These are phyloP conservation scores for Rhinella marina DNA, from an alignment of 2,797 vertebrate genomes.

Conservation along the genomic window DNA sequence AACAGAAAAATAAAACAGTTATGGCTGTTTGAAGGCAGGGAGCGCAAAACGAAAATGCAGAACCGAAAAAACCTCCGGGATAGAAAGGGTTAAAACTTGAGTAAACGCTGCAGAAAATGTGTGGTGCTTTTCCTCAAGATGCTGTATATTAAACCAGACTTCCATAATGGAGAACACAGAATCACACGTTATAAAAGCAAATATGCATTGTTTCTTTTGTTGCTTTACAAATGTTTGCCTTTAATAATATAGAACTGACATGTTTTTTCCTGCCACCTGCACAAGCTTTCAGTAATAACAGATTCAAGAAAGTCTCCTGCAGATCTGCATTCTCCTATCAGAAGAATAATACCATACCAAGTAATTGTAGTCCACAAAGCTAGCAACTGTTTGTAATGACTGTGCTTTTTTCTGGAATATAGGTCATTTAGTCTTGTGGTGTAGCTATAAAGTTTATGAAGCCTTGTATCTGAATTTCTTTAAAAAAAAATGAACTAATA, in stretches of 20 bases:
- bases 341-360: slow-evolving; percentile 22
- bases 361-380: slow-evolving; percentile 39
- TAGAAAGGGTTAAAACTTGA: no score
- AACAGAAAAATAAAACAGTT: no score
- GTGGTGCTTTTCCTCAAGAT: no score
- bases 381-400: slow-evolving; percentile 12
- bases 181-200: neutral
- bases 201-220: neutral
- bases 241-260: slow-evolving; percentile 38
- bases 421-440: neutral
- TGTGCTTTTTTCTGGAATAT: neutral
- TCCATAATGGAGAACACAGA: neutral
- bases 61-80: no score
- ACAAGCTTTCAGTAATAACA: slow-evolving; percentile 41
- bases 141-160: no score
- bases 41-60: no score
- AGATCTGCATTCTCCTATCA: slow-evolving; percentile 22
- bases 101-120: no score
- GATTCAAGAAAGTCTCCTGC: slow-evolving; percentile 14
- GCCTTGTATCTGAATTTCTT: neutral
- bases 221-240: neutral
- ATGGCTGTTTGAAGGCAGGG: no score
- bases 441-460: neutral
- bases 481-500: neutral
- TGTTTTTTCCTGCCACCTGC: slow-evolving; percentile 41